Percentiles rank a stretch among this genome's conserved stretches.
Evolutionary conservation across 2,888 invertebrate genomes (phyloP).

Genomic region (Erebia palarica): DNA sequence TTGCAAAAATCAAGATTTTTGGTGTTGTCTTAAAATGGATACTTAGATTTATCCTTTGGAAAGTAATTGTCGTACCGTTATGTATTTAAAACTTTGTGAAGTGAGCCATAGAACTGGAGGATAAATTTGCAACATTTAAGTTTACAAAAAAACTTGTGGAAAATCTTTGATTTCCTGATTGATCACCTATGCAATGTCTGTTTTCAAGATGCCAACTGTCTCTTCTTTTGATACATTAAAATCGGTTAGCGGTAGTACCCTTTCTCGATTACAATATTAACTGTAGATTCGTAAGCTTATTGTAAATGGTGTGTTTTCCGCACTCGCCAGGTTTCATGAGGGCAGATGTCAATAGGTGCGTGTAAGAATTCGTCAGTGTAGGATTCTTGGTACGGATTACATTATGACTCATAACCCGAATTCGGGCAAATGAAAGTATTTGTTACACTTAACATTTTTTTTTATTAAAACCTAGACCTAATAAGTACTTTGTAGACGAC

Average conservation of each 20-base stretch:
- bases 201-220: neutral
- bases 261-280: neutral
- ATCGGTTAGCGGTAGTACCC: neutral
- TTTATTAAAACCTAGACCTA: neutral
- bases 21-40: constrained; percentile 9
- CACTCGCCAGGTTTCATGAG: constrained; percentile 8
- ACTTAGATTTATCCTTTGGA: neutral
- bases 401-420: neutral
- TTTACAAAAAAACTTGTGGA: neutral
- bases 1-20: constrained; percentile 30
- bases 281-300: neutral
- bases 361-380: neutral
- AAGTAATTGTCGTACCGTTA: constrained; percentile 2
- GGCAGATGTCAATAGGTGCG: constrained; percentile 9
- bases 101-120: neutral
- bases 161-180: neutral
- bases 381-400: constrained; percentile 3
- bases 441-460: neutral
- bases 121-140: neutral
- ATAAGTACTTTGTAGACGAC: too few species aligned
- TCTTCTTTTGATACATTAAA: neutral
- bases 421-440: too few species aligned
- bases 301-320: neutral
- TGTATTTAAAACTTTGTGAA: constrained; percentile 3
- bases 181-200: neutral